These are phyloP conservation scores for Falco concolor DNA, from an alignment of 2,797 vertebrate species.

Conservation along the genomic window DNA sequence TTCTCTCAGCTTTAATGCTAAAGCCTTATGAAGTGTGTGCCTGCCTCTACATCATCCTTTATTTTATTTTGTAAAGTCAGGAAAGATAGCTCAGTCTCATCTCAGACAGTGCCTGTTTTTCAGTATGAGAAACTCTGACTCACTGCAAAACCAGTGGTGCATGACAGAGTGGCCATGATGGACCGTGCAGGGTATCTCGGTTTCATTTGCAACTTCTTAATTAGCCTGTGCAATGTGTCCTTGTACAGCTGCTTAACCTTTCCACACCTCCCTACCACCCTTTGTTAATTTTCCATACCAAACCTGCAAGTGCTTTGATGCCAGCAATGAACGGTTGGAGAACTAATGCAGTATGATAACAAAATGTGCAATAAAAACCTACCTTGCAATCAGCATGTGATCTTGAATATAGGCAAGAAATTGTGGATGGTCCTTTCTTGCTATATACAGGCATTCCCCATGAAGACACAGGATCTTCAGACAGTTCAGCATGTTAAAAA, in stretches of 20 bases:
- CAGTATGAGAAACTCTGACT: background rate
- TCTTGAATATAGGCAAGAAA: slow-evolving; percentile 95
- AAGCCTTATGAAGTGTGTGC: background rate
- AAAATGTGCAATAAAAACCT: background rate
- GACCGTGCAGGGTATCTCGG: background rate
- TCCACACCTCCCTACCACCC: background rate
- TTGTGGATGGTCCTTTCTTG: slow-evolving; percentile 90
- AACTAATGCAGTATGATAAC: background rate
- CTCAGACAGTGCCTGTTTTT: background rate
- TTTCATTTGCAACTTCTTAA: background rate
- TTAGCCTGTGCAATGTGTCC: background rate
- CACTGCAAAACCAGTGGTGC: background rate
- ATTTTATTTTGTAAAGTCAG: background rate
- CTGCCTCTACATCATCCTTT: background rate
- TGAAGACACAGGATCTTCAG: slow-evolving; percentile 95
- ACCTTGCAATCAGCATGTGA: slow-evolving; percentile 97
- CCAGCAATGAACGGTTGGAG: background rate
- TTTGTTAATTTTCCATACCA: background rate
- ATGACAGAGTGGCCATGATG: background rate
- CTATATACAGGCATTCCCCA: slow-evolving; percentile 91
- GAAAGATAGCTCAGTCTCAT: background rate
- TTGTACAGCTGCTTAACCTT: background rate
- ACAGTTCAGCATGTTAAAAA: slow-evolving; percentile 98
- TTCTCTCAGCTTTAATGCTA: background rate
- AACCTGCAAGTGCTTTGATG: background rate